Evolutionary conservation across 2,113 vertebrate species (phyloP).

Genomic region (Seriola rivoliana): DNA sequence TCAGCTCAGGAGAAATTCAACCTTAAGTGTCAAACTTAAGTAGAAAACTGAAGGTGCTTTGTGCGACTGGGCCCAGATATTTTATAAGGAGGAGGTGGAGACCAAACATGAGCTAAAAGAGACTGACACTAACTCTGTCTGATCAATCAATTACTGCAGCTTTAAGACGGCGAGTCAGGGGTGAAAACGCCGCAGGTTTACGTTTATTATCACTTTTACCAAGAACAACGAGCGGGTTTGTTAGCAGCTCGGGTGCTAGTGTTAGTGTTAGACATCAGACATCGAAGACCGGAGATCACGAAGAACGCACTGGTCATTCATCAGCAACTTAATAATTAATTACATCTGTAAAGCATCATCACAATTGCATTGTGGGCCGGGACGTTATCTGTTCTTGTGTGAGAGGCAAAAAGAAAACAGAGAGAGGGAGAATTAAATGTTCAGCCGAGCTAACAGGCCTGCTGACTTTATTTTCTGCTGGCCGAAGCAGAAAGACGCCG

Average conservation of each 20-base stretch:
- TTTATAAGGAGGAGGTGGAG: no score
- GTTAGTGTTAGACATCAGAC: background rate
- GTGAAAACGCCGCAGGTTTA: no score
- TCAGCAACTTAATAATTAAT: conserved; percentile 35
- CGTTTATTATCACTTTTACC: no score
- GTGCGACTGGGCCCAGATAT: no score
- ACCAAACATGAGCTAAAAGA: no score
- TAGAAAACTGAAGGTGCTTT: no score
- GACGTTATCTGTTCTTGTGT: background rate
- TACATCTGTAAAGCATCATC: conserved; percentile 5
- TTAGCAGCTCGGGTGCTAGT: background rate
- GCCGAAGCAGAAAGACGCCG: conserved; percentile 90
- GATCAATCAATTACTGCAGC: no score
- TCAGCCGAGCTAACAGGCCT: conserved; percentile 80
- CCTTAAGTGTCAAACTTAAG: no score
- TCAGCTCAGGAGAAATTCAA: no score
- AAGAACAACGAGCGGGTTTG: no score
- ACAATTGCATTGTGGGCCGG: conserved; percentile 36
- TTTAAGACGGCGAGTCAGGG: no score
- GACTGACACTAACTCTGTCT: no score
- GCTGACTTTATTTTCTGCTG: conserved; percentile 93
- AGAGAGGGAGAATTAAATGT: conserved; percentile 94
- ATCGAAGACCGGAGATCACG: background rate
- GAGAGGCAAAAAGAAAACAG: conserved; percentile 57
- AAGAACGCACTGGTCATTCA: conserved; percentile 6